Base-by-base conservation (phyloP, 2,113 vertebrate genomes). In the Maccullochella peelii region DNA sequence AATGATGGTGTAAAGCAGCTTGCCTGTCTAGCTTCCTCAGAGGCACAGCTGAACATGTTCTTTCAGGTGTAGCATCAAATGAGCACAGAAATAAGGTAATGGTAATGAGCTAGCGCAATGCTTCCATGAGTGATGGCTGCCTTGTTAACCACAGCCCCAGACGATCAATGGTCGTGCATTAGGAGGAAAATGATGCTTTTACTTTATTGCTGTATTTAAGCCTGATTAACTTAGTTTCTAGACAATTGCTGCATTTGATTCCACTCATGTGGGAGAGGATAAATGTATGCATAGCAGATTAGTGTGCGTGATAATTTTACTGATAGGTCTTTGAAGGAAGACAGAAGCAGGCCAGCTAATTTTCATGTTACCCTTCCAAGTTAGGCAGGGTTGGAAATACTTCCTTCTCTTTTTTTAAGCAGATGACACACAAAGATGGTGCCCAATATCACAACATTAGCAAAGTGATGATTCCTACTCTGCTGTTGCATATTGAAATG, bases 51-150 rank as follows among this genome's bases (percentile, higher is more conserved):
- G 44, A 90, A 65, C 23, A 70, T 40, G 23, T 77, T 86, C 66
- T 72, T 83, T 82, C 83, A 90, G 84, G 87, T 88, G 77, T 72
- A 69, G 77, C 82, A 83, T 89, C 66, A 89, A 88, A 87, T 90
- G 70, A 89, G 83, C 57, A 52, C 50, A 52, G 44, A 83, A 69
- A 76, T 72, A 79, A 86, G 78, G 66, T 57, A 67, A 86, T 76
- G 73, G 54, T 93, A 84, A 89, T 87, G 80, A 87, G 80, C 33
- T 61, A 61, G 63, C 1, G 3, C 18, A 23, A 52, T 57, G 70
- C 70, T 27, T 76, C 69, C 52, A 57, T 85, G 79, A 90, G 73
- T 69, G 82, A 90, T 65, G 40, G 40, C 73, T 85, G 79, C 67
- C 86, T 90, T 78, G 75, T 90, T 92, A 85, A 79, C 73, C 44